Base-by-base conservation (phyloP, 2,888 invertebrate species). In the Meiosimyza platycephala region DNA sequence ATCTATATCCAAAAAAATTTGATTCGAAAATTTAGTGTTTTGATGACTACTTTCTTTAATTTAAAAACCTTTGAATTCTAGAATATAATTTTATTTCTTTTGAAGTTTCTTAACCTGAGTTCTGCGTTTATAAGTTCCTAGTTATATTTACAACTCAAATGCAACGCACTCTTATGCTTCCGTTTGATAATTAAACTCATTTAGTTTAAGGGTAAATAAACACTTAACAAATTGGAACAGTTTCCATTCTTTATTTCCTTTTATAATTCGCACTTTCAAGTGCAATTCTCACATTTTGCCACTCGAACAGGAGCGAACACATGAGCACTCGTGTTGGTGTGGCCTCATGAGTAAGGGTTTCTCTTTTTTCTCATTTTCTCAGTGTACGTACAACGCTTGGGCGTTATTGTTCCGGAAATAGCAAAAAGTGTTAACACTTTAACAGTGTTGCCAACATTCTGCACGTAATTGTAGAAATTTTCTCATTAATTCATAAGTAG, bases 371-470 rank as follows among this genome's bases (percentile, higher is more conserved):
- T 33, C 3, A 18, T 47, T 48, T 18, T n/a, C 48, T 9, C 60
- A 16, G 9, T 33, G 22, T 40, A 51, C 22, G 22, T 22, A 22
- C 22, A 2, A 2, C 2, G 22, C 69, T 69, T 60, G 50, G 60
- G 63, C 66, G 6, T 83, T 83, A 83, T 80, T 83, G 83, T 78
- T 82, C 82, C 82, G 82, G 82, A 82, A 83, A 82, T 82, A 83
- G 76, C 77, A 40, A 72, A 77, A 77, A 65, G 80, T 73, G 72
- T 76, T 77, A 75, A 73, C 72, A 73, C 73, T 75, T 52, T 73
- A 75, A 76, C 40, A 40, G 75, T 78, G 80, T 81, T 79, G 80
- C 77, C 81, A 81, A 83, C 81, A 81, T 82, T 82, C 81, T 81
- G 83, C 80, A 74, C 57, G 74, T 76, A 73, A 65, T 50, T 71